Evolutionary conservation across 2,797 vertebrate genomes (phyloP).

Genomic region (Poecilia picta): DNA sequence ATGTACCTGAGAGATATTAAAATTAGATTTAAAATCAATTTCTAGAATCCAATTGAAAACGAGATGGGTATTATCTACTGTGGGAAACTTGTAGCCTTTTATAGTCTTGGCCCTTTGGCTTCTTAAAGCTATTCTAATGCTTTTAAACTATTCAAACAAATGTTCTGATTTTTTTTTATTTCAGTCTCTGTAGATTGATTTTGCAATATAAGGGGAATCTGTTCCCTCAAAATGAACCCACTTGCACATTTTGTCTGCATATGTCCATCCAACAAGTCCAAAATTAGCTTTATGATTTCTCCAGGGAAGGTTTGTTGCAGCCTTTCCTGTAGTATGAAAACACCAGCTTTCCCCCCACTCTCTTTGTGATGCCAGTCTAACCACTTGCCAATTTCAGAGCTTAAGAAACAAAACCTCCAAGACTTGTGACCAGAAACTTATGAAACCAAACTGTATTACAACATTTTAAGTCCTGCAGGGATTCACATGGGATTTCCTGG

Average conservation of each 20-base stretch:
- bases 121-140: too few species aligned
- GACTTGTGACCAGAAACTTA: constrained; percentile 34
- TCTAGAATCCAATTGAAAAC: too few species aligned
- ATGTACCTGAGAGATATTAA: too few species aligned
- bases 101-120: too few species aligned
- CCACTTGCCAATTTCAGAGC: constrained; percentile 47
- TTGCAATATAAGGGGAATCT: neutral
- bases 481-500: constrained; percentile 39
- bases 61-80: too few species aligned
- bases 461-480: constrained; percentile 43
- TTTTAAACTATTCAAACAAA: too few species aligned
- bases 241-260: neutral
- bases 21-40: too few species aligned
- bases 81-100: too few species aligned
- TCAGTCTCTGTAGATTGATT: neutral
- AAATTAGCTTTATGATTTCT: constrained; percentile 17
- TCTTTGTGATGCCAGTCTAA: constrained; percentile 34
- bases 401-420: constrained; percentile 59
- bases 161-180: neutral
- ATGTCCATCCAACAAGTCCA: constrained; percentile 11
- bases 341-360: constrained; percentile 44
- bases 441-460: constrained; percentile 29
- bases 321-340: constrained; percentile 23
- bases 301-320: constrained; percentile 33
- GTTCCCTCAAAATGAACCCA: neutral